Conservation (phyloP, 2,797 vertebrate species). For the Onychomys torridus region DNA sequence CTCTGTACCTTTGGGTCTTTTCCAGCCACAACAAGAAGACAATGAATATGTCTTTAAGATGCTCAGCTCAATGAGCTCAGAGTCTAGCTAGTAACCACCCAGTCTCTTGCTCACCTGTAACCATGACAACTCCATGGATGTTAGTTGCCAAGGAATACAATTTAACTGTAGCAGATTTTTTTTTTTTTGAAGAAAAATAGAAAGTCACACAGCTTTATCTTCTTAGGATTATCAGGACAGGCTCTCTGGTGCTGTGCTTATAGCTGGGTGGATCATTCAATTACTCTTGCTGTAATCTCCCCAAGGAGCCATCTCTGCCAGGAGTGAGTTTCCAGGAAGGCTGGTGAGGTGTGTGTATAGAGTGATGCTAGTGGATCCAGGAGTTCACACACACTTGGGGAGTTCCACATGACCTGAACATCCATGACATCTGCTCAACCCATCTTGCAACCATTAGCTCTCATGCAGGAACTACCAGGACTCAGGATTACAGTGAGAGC, state of each 20-base stretch:
- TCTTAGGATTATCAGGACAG: slow-evolving; percentile 63
- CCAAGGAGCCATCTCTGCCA: slow-evolving; percentile 67
- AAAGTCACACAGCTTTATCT: slow-evolving; percentile 3
- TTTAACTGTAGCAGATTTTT: slow-evolving; percentile 72
- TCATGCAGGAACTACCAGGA: neutral
- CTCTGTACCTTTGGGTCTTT: neutral
- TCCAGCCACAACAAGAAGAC: neutral
- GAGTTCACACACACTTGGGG: neutral
- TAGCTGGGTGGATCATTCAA: slow-evolving; percentile 82
- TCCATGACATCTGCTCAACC: neutral
- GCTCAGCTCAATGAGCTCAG: neutral
- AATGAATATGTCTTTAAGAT: slow-evolving; percentile 61
- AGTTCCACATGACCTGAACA: neutral
- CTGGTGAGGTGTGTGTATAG: neutral
- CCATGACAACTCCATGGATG: slow-evolving; percentile 84
- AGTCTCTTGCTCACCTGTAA: slow-evolving; percentile 83
- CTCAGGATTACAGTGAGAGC: neutral
- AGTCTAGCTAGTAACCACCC: slow-evolving; percentile 56
- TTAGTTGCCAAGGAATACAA: slow-evolving; percentile 73
- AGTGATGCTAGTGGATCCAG: neutral
- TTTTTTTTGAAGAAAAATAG: neutral
- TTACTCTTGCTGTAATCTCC: slow-evolving; percentile 84
- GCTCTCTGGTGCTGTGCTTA: slow-evolving; percentile 73
- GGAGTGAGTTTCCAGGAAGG: slow-evolving; percentile 68
- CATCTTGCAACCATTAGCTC: neutral